Conservation (phyloP, 1,140 invertebrate species). For the Sweltsa coloradensis region DNA sequence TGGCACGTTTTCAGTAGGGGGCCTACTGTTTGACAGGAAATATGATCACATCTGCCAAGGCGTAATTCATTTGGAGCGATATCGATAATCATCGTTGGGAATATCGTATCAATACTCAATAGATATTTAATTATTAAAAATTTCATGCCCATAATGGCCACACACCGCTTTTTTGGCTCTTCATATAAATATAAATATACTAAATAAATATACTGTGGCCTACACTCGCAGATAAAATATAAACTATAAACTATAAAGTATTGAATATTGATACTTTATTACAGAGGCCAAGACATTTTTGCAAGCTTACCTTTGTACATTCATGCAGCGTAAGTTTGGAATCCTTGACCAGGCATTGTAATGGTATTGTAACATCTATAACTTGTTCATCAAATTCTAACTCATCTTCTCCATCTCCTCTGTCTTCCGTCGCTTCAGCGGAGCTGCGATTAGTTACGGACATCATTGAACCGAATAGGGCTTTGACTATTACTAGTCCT, state of each 20-base stretch:
- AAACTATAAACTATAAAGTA: neutral
- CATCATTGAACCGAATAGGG: constrained; percentile 44
- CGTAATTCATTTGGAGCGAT: too few relatives aligned
- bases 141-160: neutral
- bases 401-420: constrained; percentile 34
- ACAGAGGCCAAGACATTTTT: too few relatives aligned
- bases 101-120: neutral
- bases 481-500: constrained; percentile 76
- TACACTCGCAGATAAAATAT: too few relatives aligned
- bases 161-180: neutral
- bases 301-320: constrained; percentile 61
- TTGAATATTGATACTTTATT: too few relatives aligned
- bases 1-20: too few relatives aligned
- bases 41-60: too few relatives aligned
- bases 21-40: too few relatives aligned
- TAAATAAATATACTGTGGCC: too few relatives aligned
- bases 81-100: too few relatives aligned
- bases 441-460: neutral
- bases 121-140: neutral
- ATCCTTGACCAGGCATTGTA: constrained; percentile 89
- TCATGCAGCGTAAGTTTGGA: constrained; percentile 76
- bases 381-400: too few relatives aligned
- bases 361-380: constrained; percentile 83
- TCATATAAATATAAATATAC: neutral
- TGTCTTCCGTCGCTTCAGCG: constrained; percentile 26